Evolutionary conservation across 2,888 invertebrate genomes (phyloP).

Genomic region (Shargacucullia verbasci): DNA sequence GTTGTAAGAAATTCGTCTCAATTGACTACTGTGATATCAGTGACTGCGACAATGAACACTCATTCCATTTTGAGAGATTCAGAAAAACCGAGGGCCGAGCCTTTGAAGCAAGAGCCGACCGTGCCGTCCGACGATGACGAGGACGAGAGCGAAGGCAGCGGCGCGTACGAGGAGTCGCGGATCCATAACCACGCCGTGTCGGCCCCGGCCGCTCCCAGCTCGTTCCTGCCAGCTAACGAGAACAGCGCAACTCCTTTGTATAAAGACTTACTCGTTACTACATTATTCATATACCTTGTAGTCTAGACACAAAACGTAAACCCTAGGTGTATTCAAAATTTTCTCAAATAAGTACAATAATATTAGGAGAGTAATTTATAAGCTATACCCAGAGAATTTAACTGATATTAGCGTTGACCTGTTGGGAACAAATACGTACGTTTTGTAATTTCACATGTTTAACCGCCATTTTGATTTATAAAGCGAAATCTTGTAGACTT

Average conservation of each 20-base stretch:
- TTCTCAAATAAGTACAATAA: conserved; percentile 55
- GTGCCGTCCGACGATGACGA: conserved; percentile 83
- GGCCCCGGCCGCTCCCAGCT: conserved; percentile 81
- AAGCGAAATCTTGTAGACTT: conserved; percentile 21
- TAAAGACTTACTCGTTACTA: conserved; percentile 36
- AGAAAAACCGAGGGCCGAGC: conserved; percentile 72
- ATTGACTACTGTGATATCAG: conserved; percentile 47
- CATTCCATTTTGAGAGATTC: conserved; percentile 48
- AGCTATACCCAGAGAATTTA: conserved; percentile 69
- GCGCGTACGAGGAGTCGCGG: conserved; percentile 73
- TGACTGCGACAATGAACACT: conserved; percentile 42
- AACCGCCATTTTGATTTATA: conserved; percentile 37
- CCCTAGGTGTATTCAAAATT: conserved; percentile 37
- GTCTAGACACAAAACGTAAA: conserved; percentile 53
- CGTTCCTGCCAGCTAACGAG: conserved; percentile 76
- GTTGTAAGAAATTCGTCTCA: conserved; percentile 51
- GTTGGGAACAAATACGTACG: conserved; percentile 75
- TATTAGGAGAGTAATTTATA: conserved; percentile 59
- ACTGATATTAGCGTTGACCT: conserved; percentile 72
- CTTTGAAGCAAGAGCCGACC: conserved; percentile 77
- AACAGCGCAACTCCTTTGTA: conserved; percentile 64
- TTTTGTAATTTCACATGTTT: conserved; percentile 54
- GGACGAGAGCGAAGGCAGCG: conserved; percentile 82
- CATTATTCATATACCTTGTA: conserved; percentile 54
- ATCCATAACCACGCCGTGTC: conserved; percentile 70